These are phyloP conservation scores for Sinocyclocheilus rhinocerous DNA, from an alignment of 2,113 vertebrate genomes.

Conservation along the genomic window DNA sequence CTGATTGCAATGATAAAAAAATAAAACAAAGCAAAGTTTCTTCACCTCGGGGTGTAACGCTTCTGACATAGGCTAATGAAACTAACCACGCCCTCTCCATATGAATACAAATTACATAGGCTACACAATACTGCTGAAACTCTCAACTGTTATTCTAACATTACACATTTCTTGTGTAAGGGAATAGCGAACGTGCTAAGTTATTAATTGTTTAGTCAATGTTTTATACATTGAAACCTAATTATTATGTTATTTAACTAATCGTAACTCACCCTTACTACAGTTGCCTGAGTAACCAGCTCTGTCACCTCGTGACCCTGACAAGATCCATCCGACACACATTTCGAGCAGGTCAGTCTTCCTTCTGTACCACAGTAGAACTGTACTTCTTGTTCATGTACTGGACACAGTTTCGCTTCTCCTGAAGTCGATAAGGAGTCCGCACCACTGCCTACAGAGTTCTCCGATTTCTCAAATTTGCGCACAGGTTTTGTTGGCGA, in stretches of 20 bases:
- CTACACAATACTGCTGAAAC: background rate
- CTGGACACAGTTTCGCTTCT: slow-evolving; percentile 67
- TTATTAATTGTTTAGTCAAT: too few species aligned
- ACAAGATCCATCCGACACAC: slow-evolving; percentile 75
- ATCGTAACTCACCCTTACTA: slow-evolving; percentile 71
- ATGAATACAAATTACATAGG: background rate
- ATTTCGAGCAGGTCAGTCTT: slow-evolving; percentile 78
- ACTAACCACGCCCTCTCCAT: background rate
- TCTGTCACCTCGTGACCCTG: slow-evolving; percentile 75
- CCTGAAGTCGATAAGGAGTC: slow-evolving; percentile 65
- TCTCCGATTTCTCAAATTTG: background rate
- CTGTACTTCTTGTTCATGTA: slow-evolving; percentile 73
- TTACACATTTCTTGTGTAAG: background rate
- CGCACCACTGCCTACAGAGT: slow-evolving; percentile 43
- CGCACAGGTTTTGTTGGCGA: background rate
- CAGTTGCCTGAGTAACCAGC: slow-evolving; percentile 74
- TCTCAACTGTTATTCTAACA: slow-evolving; percentile 14
- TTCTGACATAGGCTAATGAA: background rate
- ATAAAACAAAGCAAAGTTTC: background rate
- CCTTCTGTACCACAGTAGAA: slow-evolving; percentile 81
- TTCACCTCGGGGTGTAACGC: background rate
- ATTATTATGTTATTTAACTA: background rate
- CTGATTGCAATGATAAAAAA: background rate
- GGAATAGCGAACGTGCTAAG: too few species aligned
- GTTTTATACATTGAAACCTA: too few species aligned